Evolutionary conservation across 2,113 vertebrate genomes (phyloP), one percentile per base, ranked within the genome.

Genomic region (Hirundichthys speculiger): DNA sequence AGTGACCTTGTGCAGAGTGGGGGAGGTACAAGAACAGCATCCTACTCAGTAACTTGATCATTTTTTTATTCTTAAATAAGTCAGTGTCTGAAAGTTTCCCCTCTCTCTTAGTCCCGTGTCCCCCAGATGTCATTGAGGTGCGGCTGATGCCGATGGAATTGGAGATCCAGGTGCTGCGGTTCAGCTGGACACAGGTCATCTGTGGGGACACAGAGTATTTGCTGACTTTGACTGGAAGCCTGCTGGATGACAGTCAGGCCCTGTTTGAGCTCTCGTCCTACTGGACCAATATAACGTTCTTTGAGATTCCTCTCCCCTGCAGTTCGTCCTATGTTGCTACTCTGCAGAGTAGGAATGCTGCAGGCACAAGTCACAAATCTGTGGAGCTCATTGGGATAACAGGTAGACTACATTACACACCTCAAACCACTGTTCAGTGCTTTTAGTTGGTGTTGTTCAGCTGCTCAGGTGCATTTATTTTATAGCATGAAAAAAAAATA

Each of bases 231-330:
- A 87, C 45, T 0, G 93, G 93, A 8, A 86, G 38, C 57, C 69
- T 93, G 62, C 80, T 85, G 50, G 86, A 79, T 20, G 81, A 92
- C 45, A 55, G 4, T 64, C 42, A 81, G 5, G 2, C 83, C 21
- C 66, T 51, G 25, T 90, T 91, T 18, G 42, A 89, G 3, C 2
- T 94, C 13, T 52, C 69, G 1, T 94, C 93, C 59, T 94, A 92
- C 27, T 93, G 91, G 92, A 92, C 91, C 4, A 62, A 21, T 11
- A 8, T 1, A 20, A 84, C 69, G 0, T 88, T 64, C 69, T 94
- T 91, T 64, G 92, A 93, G 65, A 79, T 92, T 8, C 91, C 90
- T 20, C 61, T 94, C 12, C 82, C 90, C 20, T 94, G 93, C 69
- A 73, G 92, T 43, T 93, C 92, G 1, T 48, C 71, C 27, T 94